Base-by-base conservation (phyloP, 2,888 invertebrate genomes). In the Sarcophaga variegata region DNA sequence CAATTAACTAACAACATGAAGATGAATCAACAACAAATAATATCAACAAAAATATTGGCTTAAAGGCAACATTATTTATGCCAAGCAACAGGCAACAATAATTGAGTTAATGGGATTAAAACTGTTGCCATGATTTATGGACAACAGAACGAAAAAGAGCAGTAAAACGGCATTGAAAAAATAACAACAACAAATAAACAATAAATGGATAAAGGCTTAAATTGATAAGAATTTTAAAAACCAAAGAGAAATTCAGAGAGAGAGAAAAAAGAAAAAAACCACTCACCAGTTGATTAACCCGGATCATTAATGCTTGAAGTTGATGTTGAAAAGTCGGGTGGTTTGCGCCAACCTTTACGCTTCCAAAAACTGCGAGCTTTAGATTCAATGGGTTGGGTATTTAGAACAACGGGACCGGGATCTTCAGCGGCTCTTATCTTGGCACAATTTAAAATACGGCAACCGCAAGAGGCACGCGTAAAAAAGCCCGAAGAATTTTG, bases 281-380 rank as follows among this genome's bases (percentile, higher is more conserved):
- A 83, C 96, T 95, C 93, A 96, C 96, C 96, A 92, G 90, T 83
- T 92, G 90, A 83, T 76, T 95, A 94, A 85, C 95, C 95, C 67
- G 95, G 95, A 92, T 96, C 96, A 91, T 96, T 95, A 91, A 95
- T 95, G 91, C 95, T 96, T 90, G 95, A 96, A 77, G 96, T 96
- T 90, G 96, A 96, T 90, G 96, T 96, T 81, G 96, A 95, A 90
- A 97, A 96, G 47, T 96, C 96, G 20, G 96, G 96, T 89, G 97
- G 94, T 92, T 96, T 97, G 91, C 96, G 96, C 96, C 97, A 97
- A 2, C 96, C 95, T 91, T 96, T 97, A 93, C 96, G 95, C 89
- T 95, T 96, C 96, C 96, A 96, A 93, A 96, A 96, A 80, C 93
- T 93, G 67, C 93, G 90, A 54, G 93, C 93, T 88, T 93, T 93